Conservation (phyloP, 2,888 invertebrate genomes). For the Endotricha flammealis region DNA sequence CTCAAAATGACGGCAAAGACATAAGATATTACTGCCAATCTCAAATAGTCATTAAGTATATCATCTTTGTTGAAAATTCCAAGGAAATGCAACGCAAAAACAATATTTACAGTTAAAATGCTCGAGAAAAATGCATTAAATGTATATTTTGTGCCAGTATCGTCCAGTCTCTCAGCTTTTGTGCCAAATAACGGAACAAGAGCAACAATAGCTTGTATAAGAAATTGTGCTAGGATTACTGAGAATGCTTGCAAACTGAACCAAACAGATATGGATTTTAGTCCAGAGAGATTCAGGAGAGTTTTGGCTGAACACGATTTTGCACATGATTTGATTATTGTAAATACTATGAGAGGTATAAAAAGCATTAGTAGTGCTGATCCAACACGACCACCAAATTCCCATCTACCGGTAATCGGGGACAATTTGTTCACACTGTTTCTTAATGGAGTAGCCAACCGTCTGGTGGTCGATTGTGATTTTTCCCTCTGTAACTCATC, state of each 20-base stretch:
- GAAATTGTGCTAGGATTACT: conserved; percentile 57
- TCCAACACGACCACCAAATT: conserved; percentile 63
- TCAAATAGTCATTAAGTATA: conserved; percentile 77
- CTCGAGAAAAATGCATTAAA: conserved; percentile 78
- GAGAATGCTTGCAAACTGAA: conserved; percentile 45
- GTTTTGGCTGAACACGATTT: conserved; percentile 51
- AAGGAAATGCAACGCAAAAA: conserved; percentile 66
- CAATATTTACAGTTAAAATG: conserved; percentile 48
- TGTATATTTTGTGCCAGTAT: conserved; percentile 40
- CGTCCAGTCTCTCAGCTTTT: conserved; percentile 52
- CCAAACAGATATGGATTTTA: conserved; percentile 35
- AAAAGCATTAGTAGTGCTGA: conserved; percentile 43
- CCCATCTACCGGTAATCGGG: conserved; percentile 45
- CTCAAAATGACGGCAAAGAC: conserved; percentile 77
- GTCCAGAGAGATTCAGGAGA: conserved; percentile 38
- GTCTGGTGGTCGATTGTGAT: conserved; percentile 49
- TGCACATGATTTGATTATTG: conserved; percentile 50
- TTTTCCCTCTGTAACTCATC: conserved; percentile 41
- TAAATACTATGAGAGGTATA: conserved; percentile 51
- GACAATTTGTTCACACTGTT: conserved; percentile 40
- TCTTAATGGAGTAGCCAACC: conserved; percentile 61
- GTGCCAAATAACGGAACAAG: conserved; percentile 76
- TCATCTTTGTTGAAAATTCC: conserved; percentile 59
- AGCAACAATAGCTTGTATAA: conserved; percentile 67
- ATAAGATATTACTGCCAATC: conserved; percentile 76